These are phyloP conservation scores for Ciconia maguari DNA, from an alignment of 2,113 vertebrate species.

Conservation along the genomic window DNA sequence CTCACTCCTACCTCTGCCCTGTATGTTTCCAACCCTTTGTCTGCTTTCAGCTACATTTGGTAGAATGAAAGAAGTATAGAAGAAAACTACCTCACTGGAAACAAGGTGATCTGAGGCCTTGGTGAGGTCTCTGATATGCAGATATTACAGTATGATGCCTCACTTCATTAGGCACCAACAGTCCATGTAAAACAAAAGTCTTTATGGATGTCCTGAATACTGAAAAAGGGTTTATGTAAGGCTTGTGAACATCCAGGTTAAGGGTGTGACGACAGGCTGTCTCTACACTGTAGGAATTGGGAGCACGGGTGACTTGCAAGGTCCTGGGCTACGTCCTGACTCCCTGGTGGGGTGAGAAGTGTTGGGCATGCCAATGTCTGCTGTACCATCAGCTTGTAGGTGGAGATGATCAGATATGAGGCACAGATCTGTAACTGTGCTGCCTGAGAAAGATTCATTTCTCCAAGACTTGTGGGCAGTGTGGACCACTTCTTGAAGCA, in stretches of 20 bases:
- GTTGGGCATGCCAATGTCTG: neutral
- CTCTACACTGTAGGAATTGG: rapidly evolving
- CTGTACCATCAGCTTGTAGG: neutral
- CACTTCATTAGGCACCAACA: neutral
- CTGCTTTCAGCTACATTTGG: neutral
- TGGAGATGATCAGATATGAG: neutral
- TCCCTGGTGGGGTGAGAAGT: neutral
- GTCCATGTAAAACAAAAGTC: neutral
- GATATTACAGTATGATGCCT: neutral
- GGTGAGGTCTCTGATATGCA: neutral
- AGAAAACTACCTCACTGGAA: neutral
- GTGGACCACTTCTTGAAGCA: neutral
- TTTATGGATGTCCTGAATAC: neutral
- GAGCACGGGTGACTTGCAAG: neutral
- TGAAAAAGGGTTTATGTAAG: neutral
- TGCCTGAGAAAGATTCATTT: neutral
- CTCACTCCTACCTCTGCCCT: neutral
- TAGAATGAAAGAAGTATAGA: neutral
- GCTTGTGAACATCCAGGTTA: neutral
- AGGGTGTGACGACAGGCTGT: neutral
- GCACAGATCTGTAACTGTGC: neutral
- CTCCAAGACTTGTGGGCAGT: neutral
- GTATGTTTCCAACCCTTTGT: neutral
- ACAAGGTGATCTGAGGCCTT: neutral
- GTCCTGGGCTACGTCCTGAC: neutral